A percentile compares a stretch with the other conserved stretches of the same genome.
phyloP scores from a whole-genome alignment of 2,113 vertebrate genomes.

The Tragelaphus scriptus region DNA sequence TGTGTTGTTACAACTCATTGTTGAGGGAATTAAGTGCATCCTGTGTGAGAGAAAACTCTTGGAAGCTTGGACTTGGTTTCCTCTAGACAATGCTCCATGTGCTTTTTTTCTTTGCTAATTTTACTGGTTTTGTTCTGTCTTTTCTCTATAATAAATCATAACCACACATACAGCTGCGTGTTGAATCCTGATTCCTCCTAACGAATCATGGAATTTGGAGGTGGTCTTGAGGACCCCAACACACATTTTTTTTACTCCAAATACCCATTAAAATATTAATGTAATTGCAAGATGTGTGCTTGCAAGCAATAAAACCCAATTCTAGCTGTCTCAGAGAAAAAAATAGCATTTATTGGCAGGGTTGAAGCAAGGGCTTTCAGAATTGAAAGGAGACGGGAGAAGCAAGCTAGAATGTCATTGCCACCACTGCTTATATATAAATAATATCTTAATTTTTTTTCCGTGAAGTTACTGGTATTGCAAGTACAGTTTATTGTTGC shows the following conservation, averaged over 20 bases:
- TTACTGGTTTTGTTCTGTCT: not conserved
- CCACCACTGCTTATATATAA: not conserved
- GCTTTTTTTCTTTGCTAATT: not conserved
- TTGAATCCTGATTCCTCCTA: not conserved
- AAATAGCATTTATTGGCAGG: not conserved
- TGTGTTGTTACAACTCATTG: not conserved
- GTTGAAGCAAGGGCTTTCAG: not conserved
- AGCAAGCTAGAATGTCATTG: not conserved
- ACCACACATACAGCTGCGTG: not conserved
- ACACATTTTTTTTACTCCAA: not conserved
- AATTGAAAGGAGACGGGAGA: not conserved
- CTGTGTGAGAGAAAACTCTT: not conserved
- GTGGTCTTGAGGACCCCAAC: not conserved
- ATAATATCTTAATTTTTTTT: not conserved
- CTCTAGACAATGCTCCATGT: not conserved
- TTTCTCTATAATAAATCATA: not conserved
- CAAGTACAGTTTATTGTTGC: not conserved
- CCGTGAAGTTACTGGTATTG: not conserved
- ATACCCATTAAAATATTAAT: not conserved
- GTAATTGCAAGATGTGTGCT: not conserved
- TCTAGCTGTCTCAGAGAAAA: not conserved
- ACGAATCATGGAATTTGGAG: not conserved
- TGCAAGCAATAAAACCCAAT: not conserved
- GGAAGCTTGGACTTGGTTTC: not conserved
- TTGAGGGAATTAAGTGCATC: not conserved